These are phyloP conservation scores for Drosophila ficusphila DNA, from an alignment of 1,140 invertebrate species.

Conservation along the genomic window DNA sequence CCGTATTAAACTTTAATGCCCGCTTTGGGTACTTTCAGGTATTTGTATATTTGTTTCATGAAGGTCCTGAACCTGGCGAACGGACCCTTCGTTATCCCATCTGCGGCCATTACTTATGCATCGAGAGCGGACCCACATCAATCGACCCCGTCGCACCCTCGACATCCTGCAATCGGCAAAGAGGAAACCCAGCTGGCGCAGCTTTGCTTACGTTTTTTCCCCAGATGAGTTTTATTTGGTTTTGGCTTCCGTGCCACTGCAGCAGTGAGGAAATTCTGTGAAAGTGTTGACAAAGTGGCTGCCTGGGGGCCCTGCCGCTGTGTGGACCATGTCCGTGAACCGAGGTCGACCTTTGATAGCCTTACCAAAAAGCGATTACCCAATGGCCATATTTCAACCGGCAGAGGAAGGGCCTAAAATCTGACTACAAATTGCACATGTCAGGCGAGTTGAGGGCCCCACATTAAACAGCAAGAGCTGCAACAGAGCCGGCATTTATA, in stretches of 20 bases:
- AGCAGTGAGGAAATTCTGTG: conserved; percentile 35
- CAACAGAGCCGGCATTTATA: conserved; percentile 40
- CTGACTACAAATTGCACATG: conserved; percentile 39
- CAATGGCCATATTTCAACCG: conserved; percentile 39
- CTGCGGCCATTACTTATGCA: conserved; percentile 32
- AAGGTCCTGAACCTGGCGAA: too few relatives aligned
- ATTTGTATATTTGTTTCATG: too few relatives aligned
- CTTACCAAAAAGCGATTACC: conserved; percentile 59
- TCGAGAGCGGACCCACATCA: conserved; percentile 3
- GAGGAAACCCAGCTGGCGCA: conserved; percentile 19
- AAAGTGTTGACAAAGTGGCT: conserved; percentile 73
- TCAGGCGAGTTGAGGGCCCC: conserved; percentile 21
- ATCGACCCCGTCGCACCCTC: conserved; percentile 29
- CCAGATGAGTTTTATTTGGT: conserved; percentile 48
- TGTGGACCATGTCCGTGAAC: conserved; percentile 31
- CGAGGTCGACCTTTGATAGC: conserved; percentile 52
- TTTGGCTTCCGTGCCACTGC: conserved; percentile 46
- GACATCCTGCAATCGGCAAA: conserved; percentile 4
- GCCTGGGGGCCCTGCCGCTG: conserved; percentile 10
- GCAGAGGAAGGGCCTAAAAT: not conserved
- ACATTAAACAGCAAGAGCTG: conserved; percentile 32
- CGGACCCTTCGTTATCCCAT: conserved; percentile 6
- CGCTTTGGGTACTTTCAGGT: not conserved
- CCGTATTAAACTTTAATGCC: too few relatives aligned
- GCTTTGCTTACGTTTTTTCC: conserved; percentile 19